phyloP scores from a whole-genome alignment of 2,113 vertebrate genomes.

The Epinephelus cyanopodus region DNA sequence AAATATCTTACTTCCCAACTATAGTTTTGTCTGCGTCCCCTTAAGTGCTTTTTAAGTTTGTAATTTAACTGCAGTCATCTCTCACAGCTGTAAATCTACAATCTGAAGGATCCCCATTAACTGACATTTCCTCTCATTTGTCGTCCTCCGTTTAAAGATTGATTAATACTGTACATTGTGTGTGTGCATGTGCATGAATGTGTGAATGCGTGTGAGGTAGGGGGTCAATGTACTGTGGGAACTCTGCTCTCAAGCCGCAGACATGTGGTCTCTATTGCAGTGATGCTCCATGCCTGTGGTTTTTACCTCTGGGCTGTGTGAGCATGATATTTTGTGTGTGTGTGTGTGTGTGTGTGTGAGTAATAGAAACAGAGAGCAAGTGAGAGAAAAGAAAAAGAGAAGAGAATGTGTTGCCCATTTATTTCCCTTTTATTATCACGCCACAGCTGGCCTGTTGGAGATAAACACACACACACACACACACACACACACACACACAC shows the following conservation, averaged over 20 bases:
- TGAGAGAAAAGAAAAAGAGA: conserved; percentile 23
- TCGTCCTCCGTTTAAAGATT: conserved; percentile 26
- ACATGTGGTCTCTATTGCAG: conserved; percentile 81
- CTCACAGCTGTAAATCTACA: conserved; percentile 4
- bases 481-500: too few species aligned
- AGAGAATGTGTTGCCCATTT: conserved; percentile 38
- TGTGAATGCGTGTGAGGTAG: conserved; percentile 32
- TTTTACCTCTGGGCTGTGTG: conserved; percentile 55
- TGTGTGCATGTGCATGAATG: neutral
- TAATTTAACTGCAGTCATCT: neutral
- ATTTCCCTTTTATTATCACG: conserved; percentile 36
- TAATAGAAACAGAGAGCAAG: neutral
- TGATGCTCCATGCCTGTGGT: conserved; percentile 73
- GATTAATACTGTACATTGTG: conserved; percentile 32
- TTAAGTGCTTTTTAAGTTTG: conserved; percentile 4
- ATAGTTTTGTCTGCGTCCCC: neutral
- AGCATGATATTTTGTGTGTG: conserved; percentile 30
- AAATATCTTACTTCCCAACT: neutral
- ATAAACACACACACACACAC: conserved; percentile 3
- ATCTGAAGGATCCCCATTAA: conserved; percentile 9
- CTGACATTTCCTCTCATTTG: conserved; percentile 25
- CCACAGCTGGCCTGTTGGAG: conserved; percentile 28
- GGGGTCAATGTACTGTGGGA: conserved; percentile 72
- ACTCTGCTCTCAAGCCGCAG: conserved; percentile 64
- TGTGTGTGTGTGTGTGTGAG: neutral